A percentile compares a stretch with the other conserved stretches of the same genome.
Conservation (phyloP, 2,888 invertebrate species). For the Hypomecis punctinalis region DNA sequence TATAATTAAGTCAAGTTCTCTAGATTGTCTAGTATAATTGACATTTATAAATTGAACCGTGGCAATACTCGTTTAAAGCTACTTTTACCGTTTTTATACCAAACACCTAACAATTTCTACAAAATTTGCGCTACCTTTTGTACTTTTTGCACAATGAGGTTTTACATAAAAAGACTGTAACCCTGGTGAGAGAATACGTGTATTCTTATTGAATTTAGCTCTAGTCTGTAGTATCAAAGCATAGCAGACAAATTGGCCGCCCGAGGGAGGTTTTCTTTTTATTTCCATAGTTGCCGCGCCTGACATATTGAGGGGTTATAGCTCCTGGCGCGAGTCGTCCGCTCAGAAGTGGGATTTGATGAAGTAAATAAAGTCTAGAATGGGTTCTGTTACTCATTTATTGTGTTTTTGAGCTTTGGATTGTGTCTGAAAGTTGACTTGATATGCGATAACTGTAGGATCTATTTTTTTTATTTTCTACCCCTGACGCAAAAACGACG, state of each 20-base stretch:
- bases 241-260: constrained; percentile 42
- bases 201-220: constrained; percentile 35
- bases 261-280: constrained; percentile 38
- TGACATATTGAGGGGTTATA: constrained; percentile 38
- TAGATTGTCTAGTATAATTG: no score
- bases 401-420: not conserved
- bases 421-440: not conserved
- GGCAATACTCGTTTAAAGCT: no score
- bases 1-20: no score
- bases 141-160: not conserved
- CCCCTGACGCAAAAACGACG: not conserved
- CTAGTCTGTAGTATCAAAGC: constrained; percentile 33
- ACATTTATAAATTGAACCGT: no score
- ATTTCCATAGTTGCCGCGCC: constrained; percentile 32
- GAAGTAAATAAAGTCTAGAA: constrained; percentile 1
- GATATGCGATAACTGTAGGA: no score
- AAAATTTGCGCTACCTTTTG: not conserved
- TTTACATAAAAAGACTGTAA: not conserved
- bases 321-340: constrained; percentile 32
- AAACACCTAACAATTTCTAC: not conserved
- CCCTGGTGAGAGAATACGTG: constrained; percentile 13
- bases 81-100: not conserved
- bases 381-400: not conserved
- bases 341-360: not conserved
- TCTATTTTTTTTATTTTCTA: not conserved